Percentiles rank a stretch among this genome's conserved stretches.
phyloP scores from a whole-genome alignment of 2,797 vertebrate species.

The Falco columbarius region DNA sequence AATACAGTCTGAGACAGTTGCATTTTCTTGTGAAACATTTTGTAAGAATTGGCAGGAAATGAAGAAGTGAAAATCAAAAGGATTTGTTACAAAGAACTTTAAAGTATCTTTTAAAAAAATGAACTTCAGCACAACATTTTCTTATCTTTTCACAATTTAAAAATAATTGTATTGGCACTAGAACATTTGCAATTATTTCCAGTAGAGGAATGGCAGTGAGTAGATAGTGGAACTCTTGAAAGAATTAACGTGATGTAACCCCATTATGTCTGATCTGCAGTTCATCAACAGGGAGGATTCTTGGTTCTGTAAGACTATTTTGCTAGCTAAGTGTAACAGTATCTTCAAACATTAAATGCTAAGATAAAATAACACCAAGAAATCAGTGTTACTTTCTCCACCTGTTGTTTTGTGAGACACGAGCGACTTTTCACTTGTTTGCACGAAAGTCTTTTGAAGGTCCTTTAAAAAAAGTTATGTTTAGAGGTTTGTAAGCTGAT shows the following conservation, averaged over 20 bases:
- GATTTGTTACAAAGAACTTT: background rate
- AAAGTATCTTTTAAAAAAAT: background rate
- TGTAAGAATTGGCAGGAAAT: background rate
- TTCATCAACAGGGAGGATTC: background rate
- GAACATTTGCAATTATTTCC: background rate
- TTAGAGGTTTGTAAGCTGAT: background rate
- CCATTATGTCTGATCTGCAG: background rate
- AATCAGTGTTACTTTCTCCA: background rate
- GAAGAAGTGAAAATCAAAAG: background rate
- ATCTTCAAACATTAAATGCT: background rate
- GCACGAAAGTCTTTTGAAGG: background rate
- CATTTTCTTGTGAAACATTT: background rate
- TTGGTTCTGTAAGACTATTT: background rate
- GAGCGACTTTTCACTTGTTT: background rate
- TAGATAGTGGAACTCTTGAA: background rate
- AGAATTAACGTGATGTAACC: background rate
- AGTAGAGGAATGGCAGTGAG: background rate
- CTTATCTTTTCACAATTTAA: background rate
- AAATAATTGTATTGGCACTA: background rate
- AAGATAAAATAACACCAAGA: background rate
- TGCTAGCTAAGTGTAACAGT: background rate
- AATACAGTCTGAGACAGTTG: background rate
- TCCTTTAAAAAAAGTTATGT: background rate
- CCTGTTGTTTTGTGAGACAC: background rate
- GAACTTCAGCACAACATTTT: background rate